These are phyloP conservation scores for Maconellicoccus hirsutus DNA, from an alignment of 1,140 invertebrate species.

Conservation along the genomic window DNA sequence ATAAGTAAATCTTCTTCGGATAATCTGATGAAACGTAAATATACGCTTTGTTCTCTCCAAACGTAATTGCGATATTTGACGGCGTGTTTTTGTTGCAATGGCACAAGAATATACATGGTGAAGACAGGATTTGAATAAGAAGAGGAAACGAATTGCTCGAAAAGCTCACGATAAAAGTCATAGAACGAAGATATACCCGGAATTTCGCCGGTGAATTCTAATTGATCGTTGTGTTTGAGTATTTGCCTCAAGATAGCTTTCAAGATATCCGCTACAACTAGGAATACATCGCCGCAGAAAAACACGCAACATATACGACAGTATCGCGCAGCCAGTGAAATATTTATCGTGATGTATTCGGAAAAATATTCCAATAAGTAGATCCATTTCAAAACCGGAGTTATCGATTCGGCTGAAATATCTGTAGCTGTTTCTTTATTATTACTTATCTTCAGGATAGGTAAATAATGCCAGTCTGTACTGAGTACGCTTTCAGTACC, in stretches of 20 bases:
- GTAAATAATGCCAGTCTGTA: conserved; percentile 33
- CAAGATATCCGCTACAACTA: conserved; percentile 34
- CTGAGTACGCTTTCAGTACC: conserved; percentile 30
- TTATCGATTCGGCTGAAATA: conserved; percentile 25
- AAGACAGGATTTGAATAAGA: conserved; percentile 74
- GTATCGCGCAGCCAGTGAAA: conserved; percentile 31
- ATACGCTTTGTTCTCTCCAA: conserved; percentile 53
- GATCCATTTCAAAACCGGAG: conserved; percentile 30
- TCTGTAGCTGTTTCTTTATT: conserved; percentile 28
- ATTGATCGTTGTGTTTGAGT: conserved; percentile 29
- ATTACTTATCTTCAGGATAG: conserved; percentile 31
- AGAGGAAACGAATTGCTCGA: conserved; percentile 69
- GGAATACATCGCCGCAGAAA: conserved; percentile 39
- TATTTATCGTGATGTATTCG: conserved; percentile 28
- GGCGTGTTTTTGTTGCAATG: conserved; percentile 62
- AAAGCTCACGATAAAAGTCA: conserved; percentile 52
- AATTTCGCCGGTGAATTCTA: conserved; percentile 37
- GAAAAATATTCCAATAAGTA: conserved; percentile 30
- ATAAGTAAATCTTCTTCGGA: conserved; percentile 38
- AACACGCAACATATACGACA: conserved; percentile 38
- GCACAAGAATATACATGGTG: conserved; percentile 58
- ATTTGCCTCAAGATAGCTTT: conserved; percentile 33
- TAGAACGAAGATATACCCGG: conserved; percentile 40
- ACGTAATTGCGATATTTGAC: conserved; percentile 60
- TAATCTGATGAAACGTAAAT: not conserved